Conservation (phyloP, 2,113 vertebrate genomes). For the Takifugu flavidus region DNA sequence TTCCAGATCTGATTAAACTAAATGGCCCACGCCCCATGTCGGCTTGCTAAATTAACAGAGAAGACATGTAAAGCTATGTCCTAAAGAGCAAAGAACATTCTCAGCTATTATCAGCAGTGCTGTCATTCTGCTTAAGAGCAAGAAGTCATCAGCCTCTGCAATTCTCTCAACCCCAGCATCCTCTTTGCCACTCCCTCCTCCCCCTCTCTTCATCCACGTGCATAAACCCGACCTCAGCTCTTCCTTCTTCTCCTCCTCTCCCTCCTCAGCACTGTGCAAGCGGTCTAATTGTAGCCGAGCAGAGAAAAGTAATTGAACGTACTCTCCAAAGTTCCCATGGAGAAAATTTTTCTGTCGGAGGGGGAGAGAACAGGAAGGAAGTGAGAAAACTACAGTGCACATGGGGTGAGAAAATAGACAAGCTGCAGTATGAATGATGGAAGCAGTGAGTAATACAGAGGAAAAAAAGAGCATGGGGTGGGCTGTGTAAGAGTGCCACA, state of each 20-base stretch:
- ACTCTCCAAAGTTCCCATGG: slow-evolving; percentile 18
- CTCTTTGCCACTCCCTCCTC: slow-evolving; percentile 8
- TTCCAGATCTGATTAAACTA: slow-evolving; percentile 29
- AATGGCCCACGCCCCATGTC: slow-evolving; percentile 6
- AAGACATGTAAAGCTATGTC: slow-evolving; percentile 32
- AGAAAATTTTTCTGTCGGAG: slow-evolving; percentile 8
- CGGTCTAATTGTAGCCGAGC: slow-evolving; percentile 53
- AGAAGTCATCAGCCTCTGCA: slow-evolving; percentile 34
- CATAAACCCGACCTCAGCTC: slow-evolving; percentile 19
- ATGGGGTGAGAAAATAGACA: slow-evolving; percentile 32
- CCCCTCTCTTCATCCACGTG: slow-evolving; percentile 2
- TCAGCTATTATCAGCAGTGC: slow-evolving; percentile 37
- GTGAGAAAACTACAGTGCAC: slow-evolving; percentile 17
- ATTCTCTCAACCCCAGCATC: slow-evolving; percentile 33
- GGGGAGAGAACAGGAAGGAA: slow-evolving; percentile 15
- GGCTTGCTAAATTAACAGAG: slow-evolving; percentile 27
- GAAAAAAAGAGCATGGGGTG: slow-evolving; percentile 40
- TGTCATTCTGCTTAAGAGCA: slow-evolving; percentile 49
- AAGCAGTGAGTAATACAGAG: slow-evolving; percentile 21
- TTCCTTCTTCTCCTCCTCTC: slow-evolving; percentile 4
- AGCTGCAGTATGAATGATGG: slow-evolving; percentile 30
- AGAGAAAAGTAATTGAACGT: slow-evolving; percentile 39
- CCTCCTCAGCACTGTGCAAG: slow-evolving; percentile 22
- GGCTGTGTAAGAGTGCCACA: slow-evolving; percentile 68
- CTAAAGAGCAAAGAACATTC: slow-evolving; percentile 17